phyloP scores from a whole-genome alignment of 2,797 vertebrate species.

The Amphiprion clarkii region DNA sequence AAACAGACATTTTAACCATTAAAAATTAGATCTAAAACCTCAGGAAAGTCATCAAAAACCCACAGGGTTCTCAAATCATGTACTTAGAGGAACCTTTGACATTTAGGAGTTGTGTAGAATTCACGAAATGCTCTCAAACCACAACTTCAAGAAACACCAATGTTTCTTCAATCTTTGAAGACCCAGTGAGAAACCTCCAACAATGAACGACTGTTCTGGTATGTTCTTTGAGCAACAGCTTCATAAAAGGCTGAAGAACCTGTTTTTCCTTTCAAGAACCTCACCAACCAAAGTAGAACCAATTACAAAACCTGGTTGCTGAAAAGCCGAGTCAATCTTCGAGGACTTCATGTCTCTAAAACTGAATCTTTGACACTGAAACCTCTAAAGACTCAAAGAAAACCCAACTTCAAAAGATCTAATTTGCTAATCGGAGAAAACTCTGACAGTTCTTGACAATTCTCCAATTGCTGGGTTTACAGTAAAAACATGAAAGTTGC shows the following conservation, averaged over 20 bases:
- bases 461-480: too few relatives aligned
- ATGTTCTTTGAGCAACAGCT: background rate
- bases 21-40: background rate
- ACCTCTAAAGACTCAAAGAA: too few relatives aligned
- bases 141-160: background rate
- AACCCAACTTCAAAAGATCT: too few relatives aligned
- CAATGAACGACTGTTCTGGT: background rate
- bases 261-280: background rate
- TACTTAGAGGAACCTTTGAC: background rate
- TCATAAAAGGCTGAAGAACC: too few relatives aligned
- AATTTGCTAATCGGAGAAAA: too few relatives aligned
- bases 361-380: too few relatives aligned
- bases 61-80: background rate
- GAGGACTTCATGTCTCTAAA: background rate
- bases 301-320: background rate
- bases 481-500: too few relatives aligned
- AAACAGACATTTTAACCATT: background rate
- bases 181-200: background rate
- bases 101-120: background rate
- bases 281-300: background rate
- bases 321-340: background rate
- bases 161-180: background rate
- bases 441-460: too few relatives aligned
- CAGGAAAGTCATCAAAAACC: background rate
- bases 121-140: background rate